Evolutionary conservation across 2,797 vertebrate genomes (phyloP).

Genomic region (Spea hammondii): DNA sequence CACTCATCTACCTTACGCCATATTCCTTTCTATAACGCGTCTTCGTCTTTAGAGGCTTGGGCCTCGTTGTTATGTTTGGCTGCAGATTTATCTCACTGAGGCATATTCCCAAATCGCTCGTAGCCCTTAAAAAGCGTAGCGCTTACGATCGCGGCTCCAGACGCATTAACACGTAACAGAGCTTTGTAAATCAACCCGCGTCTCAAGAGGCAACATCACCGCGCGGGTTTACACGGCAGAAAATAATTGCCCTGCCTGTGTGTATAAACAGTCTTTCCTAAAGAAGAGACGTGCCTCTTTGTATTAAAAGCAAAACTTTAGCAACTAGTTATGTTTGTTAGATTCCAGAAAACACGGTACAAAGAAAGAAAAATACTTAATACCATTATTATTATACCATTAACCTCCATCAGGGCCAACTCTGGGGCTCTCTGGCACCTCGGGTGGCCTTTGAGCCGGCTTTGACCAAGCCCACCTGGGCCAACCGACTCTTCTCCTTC

Average conservation of each 20-base stretch:
- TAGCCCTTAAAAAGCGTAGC: not conserved
- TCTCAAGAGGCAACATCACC: not conserved
- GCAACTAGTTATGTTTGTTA: too few species aligned
- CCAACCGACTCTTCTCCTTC: too few species aligned
- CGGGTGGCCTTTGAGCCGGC: too few species aligned
- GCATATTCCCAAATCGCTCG: not conserved
- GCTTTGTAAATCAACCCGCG: slow-evolving; percentile 1
- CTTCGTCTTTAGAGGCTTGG: not conserved
- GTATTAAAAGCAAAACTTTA: too few species aligned
- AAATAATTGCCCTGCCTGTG: not conserved
- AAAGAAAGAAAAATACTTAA: too few species aligned
- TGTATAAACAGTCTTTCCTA: not conserved
- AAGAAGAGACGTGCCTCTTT: too few species aligned
- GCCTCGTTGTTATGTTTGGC: not conserved
- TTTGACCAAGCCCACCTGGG: too few species aligned
- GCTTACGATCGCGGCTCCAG: not conserved
- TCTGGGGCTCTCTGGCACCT: too few species aligned
- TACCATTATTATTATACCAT: too few species aligned
- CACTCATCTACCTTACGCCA: too few species aligned
- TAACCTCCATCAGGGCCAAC: too few species aligned
- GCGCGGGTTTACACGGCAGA: not conserved
- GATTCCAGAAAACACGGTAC: too few species aligned
- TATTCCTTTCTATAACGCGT: not conserved
- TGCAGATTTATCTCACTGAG: not conserved
- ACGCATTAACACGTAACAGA: not conserved